Evolutionary conservation across 2,797 vertebrate species (phyloP), one percentile per base, ranked within the genome.

Genomic region (Mus spretus): DNA sequence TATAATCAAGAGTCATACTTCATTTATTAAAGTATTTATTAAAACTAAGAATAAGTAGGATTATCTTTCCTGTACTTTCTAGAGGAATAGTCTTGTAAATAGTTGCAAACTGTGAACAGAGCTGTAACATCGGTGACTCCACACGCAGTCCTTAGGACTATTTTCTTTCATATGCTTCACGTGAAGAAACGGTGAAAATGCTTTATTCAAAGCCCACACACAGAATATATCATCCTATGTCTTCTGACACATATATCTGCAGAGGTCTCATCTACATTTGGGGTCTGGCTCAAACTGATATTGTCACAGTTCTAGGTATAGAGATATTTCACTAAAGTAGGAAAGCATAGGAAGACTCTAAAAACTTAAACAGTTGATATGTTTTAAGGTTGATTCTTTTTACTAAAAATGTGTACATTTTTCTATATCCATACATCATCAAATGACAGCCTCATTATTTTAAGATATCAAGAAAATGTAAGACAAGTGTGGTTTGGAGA

Each of bases 371-470:
- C 2, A 78, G 12, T 65, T 8, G 40, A 19, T 59, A 82, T 65
- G 37, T 24, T 31, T 55, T 74, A 79, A 79, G 9, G 3, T 53
- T 70, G 26, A 89, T 91, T 28, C 93, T 59, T 74, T 90, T 93
- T 88, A 74, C 72, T 90, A 81, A 78, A 26, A 78, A 31, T 5
- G 34, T 85, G 31, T 50, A 67, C 12, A n/a, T 67, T 67, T 19
- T 65, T 65, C 17, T 85, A 72, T 17, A 5, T 44, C 17, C 17
- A 28, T 20, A 78, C 70, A 81, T 24, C 47, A 6, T 91, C 81
- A 84, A 79, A 78, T 65, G 78, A 44, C 22, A 90, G 53, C 37
- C 50, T 92, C n/a, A 65, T 81, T 93, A 65, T 84, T 96, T 95
- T 95, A 55, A 93, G 20, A 70, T 55, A 59, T 78, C 31, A 86